Conservation (phyloP, 2,888 invertebrate species). For the Bembecia ichneumoniformis region DNA sequence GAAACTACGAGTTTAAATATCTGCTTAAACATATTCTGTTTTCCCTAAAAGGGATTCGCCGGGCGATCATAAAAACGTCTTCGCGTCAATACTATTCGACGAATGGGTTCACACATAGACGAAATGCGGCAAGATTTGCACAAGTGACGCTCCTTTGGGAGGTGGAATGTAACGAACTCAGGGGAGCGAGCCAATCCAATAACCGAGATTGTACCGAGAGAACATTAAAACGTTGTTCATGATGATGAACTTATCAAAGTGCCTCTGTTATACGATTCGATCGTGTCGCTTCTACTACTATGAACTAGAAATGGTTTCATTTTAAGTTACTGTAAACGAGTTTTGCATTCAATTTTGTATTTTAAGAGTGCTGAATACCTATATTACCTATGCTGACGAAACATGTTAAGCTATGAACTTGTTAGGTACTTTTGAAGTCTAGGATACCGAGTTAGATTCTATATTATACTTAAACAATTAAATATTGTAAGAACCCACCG, state of each 20-base stretch:
- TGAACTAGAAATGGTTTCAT: not conserved
- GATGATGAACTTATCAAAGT: conserved; percentile 8
- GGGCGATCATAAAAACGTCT: conserved; percentile 42
- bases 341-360: not conserved
- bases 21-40: not conserved
- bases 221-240: conserved; percentile 18
- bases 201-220: conserved; percentile 22
- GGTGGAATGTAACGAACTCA: conserved; percentile 9
- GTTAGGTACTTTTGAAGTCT: not conserved
- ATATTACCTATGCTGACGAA: not conserved
- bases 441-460: no score
- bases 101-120: conserved; percentile 30
- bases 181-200: conserved; percentile 26
- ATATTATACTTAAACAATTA: no score
- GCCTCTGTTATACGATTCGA: no score
- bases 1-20: no score
- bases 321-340: not conserved
- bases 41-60: conserved; percentile 13
- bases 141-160: conserved; percentile 32
- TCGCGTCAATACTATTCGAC: conserved; percentile 33
- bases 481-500: no score
- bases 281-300: no score
- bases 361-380: not conserved
- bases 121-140: conserved; percentile 40
- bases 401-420: no score